Base-by-base conservation (phyloP, 2,113 vertebrate species). In the Aleadryas rufinucha region DNA sequence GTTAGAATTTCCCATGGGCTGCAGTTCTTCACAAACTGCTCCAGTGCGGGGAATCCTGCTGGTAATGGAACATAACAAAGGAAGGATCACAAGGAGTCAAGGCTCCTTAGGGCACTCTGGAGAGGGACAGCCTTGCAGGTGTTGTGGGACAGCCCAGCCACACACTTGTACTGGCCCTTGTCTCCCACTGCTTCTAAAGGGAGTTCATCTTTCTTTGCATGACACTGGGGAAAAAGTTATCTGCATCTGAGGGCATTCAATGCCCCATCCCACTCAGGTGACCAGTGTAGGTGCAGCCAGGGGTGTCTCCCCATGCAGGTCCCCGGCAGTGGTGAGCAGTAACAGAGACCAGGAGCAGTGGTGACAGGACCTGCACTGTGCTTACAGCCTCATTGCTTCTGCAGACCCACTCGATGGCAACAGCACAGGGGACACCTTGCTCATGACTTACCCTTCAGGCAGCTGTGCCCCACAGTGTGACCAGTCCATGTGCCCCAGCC, bases 141-240 rank as follows among this genome's bases (percentile, higher is more conserved):
- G 13, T 7, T 28, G 6, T 14, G 37, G 11, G 8, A 45, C 3
- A 18, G 21, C 9, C 35, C 52, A 57, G 18, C 11, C 54, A 74
- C 13, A 11, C 54, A 28, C 23, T 28, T 0, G 0, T 53, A 24
- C 16, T 2, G 5, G 11, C 6, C 27, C 18, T 84, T 3, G 1
- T 60, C 54, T 87, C 57, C 44, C 18, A 35, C 41, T 49, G n/a
- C 45, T 35, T 19, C 9, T 39, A 41, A 69, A 49, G 18, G 27
- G 21, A 77, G 10, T 33, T 87, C 1, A 0, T 27, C 13, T 21
- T 20, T 33, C 20, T 68, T 77, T 47, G 11, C 18, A n/a, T 6
- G 21, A 12, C 35, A 9, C 60, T 56, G 33, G 21, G 50, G 16
- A 24, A 81, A 11, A 78, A 27, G 14, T 52, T 65, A 24, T 15